A percentile compares a stretch with the other conserved stretches of the same genome.
Evolutionary conservation across 1,140 invertebrate species (phyloP).

Genomic region (Octopus bimaculoides): DNA sequence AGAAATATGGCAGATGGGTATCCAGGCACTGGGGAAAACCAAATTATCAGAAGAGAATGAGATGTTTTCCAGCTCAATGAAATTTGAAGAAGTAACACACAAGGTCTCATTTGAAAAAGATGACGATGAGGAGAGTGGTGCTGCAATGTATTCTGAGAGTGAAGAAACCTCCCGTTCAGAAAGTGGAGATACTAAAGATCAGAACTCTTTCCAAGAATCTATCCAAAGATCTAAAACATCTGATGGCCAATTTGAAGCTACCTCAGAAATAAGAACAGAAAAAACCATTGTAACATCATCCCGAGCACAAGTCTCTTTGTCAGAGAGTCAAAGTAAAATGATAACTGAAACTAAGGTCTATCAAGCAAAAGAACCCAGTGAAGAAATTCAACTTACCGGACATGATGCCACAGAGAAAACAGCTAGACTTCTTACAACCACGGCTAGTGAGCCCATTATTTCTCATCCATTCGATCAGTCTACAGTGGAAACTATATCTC

Average conservation of each 20-base stretch:
- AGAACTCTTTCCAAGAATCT: not conserved
- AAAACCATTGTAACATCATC: not conserved
- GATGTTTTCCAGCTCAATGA: constrained; percentile 5
- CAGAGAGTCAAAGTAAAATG: not conserved
- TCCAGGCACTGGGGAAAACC: constrained; percentile 8
- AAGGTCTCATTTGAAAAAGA: constrained; percentile 6
- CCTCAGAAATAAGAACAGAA: constrained; percentile 3
- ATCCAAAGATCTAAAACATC: not conserved
- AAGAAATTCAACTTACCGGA: not conserved
- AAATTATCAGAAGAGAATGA: not conserved
- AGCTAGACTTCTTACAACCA: not conserved
- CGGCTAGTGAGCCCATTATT: not conserved
- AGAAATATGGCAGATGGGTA: constrained; percentile 26
- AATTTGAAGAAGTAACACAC: constrained; percentile 9
- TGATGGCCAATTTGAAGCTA: not conserved
- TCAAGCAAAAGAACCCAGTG: not conserved
- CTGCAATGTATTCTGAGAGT: not conserved
- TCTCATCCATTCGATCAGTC: not conserved
- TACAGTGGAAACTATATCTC: constrained; percentile 7
- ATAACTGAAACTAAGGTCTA: not conserved
- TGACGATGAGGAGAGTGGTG: not conserved
- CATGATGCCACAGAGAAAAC: not conserved
- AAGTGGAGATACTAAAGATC: not conserved
- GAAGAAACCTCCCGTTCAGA: not conserved
- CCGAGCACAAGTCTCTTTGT: not conserved